Evolutionary conservation across 2,797 vertebrate genomes (phyloP).

Genomic region (Molothrus ater): DNA sequence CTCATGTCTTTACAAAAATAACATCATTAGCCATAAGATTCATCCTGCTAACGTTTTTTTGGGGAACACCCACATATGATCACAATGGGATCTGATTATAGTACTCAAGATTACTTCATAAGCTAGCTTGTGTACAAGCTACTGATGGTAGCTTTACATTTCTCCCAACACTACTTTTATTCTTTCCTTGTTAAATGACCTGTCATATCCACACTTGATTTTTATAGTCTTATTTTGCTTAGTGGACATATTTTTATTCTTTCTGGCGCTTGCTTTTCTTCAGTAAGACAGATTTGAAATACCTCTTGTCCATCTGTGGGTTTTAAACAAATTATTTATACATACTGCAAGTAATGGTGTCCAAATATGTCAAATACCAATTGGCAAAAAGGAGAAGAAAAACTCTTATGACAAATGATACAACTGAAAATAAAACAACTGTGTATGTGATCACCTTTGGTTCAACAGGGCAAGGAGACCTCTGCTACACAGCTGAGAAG

Average conservation of each 20-base stretch:
- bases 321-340: background rate
- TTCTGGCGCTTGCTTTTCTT: background rate
- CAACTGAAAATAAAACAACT: background rate
- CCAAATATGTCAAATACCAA: rapidly evolving
- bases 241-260: background rate
- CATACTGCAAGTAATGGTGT: background rate
- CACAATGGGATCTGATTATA: background rate
- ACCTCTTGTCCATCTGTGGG: background rate
- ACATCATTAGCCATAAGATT: background rate
- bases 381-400: background rate
- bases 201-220: background rate
- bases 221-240: background rate
- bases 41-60: background rate
- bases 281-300: background rate
- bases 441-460: background rate
- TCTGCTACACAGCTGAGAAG: background rate
- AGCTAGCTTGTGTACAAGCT: background rate
- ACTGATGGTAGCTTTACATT: background rate
- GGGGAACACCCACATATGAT: background rate
- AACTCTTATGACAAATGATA: background rate
- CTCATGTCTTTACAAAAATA: background rate
- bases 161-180: background rate
- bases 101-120: background rate
- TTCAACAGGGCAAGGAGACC: background rate
- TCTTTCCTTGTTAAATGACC: background rate